Evolutionary conservation across 2,797 vertebrate genomes (phyloP).

Genomic region (Avahi laniger): DNA sequence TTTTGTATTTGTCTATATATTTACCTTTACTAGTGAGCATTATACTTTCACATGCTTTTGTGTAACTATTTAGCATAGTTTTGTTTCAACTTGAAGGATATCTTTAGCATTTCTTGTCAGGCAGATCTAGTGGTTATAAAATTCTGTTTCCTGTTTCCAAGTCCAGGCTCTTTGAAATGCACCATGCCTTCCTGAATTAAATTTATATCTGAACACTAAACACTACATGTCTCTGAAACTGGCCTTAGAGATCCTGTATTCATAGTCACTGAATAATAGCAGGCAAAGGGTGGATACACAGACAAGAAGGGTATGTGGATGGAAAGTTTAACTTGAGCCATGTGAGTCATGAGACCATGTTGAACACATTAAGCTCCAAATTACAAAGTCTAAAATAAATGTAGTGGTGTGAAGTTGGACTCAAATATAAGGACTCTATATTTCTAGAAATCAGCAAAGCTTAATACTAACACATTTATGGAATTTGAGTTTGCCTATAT

Average conservation of each 20-base stretch:
- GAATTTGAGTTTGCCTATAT: neutral
- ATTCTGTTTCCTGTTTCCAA: no score
- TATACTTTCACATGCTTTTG: neutral
- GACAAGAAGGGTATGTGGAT: no score
- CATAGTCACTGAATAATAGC: no score
- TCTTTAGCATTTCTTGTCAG: neutral
- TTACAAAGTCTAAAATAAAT: neutral
- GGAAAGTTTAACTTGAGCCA: no score
- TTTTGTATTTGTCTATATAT: neutral
- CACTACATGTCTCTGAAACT: no score
- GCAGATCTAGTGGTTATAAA: neutral
- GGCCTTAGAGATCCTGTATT: no score
- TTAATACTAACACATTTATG: neutral
- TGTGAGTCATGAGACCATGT: no score
- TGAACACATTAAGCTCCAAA: no score
- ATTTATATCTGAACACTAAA: no score
- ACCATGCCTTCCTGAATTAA: no score
- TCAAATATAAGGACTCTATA: neutral
- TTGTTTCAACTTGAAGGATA: neutral
- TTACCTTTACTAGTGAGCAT: neutral
- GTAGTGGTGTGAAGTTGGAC: neutral
- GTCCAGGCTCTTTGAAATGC: no score
- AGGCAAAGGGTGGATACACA: no score
- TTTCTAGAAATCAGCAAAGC: neutral
- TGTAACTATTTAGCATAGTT: neutral